A percentile compares a stretch with the other conserved stretches of the same genome.
phyloP scores from a whole-genome alignment of 2,888 invertebrate species.

The Limnephilus lunatus region DNA sequence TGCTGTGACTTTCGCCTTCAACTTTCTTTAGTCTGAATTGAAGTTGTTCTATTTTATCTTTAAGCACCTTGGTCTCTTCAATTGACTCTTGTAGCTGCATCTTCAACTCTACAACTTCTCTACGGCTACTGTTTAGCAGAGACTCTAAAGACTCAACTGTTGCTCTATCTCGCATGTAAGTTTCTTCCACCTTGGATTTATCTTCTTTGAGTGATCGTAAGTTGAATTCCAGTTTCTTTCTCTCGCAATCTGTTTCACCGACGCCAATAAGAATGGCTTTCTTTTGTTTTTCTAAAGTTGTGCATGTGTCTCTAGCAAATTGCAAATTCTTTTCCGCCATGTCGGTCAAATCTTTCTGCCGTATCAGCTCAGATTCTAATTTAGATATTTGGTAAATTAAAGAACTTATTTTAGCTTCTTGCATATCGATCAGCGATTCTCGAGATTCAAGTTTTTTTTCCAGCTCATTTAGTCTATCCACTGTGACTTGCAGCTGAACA shows the following conservation, averaged over 20 bases:
- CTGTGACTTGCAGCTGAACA: slow-evolving; percentile 76
- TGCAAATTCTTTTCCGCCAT: slow-evolving; percentile 80
- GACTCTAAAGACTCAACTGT: slow-evolving; percentile 78
- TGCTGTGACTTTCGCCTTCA: slow-evolving; percentile 62
- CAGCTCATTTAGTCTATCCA: slow-evolving; percentile 77
- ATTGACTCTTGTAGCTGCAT: slow-evolving; percentile 81
- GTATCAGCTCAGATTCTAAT: slow-evolving; percentile 82
- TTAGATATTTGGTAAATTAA: slow-evolving; percentile 78
- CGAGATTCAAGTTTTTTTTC: slow-evolving; percentile 80
- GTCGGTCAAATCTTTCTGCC: slow-evolving; percentile 77
- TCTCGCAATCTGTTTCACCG: slow-evolving; percentile 72
- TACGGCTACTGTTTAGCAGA: slow-evolving; percentile 77
- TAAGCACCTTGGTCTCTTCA: slow-evolving; percentile 79
- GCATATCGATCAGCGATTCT: slow-evolving; percentile 75
- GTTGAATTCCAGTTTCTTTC: slow-evolving; percentile 72
- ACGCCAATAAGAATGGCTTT: slow-evolving; percentile 79
- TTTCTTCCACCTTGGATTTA: slow-evolving; percentile 73
- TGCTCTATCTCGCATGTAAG: slow-evolving; percentile 73
- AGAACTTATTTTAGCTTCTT: slow-evolving; percentile 74
- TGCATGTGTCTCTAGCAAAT: slow-evolving; percentile 79
- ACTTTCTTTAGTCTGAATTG: slow-evolving; percentile 68
- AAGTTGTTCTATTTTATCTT: slow-evolving; percentile 76
- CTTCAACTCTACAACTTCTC: slow-evolving; percentile 81
- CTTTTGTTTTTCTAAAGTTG: slow-evolving; percentile 82
- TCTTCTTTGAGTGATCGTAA: slow-evolving; percentile 74